phyloP scores from a whole-genome alignment of 2,113 vertebrate species.

The Pelvicachromis taeniatus region DNA sequence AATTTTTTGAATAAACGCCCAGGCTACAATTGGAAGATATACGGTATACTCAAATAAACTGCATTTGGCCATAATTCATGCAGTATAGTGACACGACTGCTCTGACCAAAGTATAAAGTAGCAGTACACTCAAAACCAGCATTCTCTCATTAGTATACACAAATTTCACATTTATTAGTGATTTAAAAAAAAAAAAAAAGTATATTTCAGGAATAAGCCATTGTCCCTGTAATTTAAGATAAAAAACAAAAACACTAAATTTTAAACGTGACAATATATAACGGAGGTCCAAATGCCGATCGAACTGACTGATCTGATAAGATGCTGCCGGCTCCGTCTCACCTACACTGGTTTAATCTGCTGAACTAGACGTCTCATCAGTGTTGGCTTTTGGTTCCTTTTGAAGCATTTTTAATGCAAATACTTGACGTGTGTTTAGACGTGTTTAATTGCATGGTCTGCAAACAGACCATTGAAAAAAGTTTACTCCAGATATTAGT shows the following conservation, averaged over 20 bases:
- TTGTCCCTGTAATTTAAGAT: background rate
- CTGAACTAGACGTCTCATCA: background rate
- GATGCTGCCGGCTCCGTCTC: too few species aligned
- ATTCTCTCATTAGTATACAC: background rate
- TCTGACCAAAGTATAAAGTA: background rate
- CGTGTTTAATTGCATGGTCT: background rate
- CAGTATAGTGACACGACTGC: background rate
- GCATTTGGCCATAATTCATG: background rate
- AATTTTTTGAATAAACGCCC: too few species aligned
- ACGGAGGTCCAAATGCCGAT: background rate
- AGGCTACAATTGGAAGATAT: too few species aligned
- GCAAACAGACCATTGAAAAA: background rate
- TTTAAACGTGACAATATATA: background rate
- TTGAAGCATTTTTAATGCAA: background rate
- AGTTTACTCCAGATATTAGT: background rate
- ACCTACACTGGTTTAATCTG: background rate
- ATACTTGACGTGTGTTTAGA: background rate
- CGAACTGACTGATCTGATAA: background rate
- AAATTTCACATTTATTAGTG: background rate
- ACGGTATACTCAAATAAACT: too few species aligned
- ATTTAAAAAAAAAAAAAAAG: too few species aligned
- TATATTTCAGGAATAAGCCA: too few species aligned
- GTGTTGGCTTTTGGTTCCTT: background rate
- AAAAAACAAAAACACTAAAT: too few species aligned
- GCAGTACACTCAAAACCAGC: background rate